Evolutionary conservation across 1,140 invertebrate species (phyloP).

Genomic region (Triops longicaudatus): DNA sequence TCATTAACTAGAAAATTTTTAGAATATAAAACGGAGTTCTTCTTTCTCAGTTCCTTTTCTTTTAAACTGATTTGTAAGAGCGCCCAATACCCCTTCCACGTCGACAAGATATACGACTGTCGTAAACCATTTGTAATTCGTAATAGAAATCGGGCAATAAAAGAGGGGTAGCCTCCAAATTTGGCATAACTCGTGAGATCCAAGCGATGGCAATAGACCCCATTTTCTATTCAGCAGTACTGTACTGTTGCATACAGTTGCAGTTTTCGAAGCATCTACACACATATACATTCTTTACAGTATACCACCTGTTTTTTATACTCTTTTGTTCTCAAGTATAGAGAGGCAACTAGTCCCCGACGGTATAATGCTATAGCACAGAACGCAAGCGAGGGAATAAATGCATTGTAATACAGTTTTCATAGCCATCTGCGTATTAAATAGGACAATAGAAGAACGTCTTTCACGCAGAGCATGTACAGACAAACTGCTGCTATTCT

Average conservation of each 20-base stretch:
- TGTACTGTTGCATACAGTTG: not conserved
- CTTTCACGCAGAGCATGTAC: constrained; percentile 6
- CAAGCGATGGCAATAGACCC: not conserved
- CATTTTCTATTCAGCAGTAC: not conserved
- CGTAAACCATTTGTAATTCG: not conserved
- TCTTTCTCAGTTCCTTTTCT: too few species aligned
- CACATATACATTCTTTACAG: not conserved
- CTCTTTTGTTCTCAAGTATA: not conserved
- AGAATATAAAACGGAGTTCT: too few species aligned
- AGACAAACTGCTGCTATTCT: constrained; percentile 2
- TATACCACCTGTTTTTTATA: constrained; percentile 9
- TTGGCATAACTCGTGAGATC: not conserved
- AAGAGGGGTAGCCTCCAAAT: not conserved
- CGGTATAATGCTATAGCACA: not conserved
- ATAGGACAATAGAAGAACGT: not conserved
- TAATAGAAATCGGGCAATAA: not conserved
- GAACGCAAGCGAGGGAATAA: constrained; percentile 11
- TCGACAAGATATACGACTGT: not conserved
- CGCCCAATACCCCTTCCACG: not conserved
- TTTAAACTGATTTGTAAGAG: too few species aligned
- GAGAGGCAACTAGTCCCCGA: not conserved
- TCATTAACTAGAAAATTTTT: not conserved
- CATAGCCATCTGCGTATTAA: constrained; percentile 12
- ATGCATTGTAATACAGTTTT: constrained; percentile 9
- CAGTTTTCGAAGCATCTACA: not conserved